Percentiles rank a stretch among this genome's conserved stretches.
Evolutionary conservation across 2,888 invertebrate genomes (phyloP).

Genomic region (Mylabris sibirica): DNA sequence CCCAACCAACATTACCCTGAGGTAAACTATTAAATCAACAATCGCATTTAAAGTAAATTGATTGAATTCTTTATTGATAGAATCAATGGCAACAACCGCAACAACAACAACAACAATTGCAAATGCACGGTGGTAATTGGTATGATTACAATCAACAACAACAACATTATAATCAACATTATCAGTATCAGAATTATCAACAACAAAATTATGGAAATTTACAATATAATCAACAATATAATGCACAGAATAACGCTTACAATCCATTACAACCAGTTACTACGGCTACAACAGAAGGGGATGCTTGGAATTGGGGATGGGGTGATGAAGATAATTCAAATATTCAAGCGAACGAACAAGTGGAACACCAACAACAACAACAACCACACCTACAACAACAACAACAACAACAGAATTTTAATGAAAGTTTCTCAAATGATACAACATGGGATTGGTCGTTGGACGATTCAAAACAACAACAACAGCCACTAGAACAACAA

Average conservation of each 20-base stretch:
- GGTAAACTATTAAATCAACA: conserved; percentile 43
- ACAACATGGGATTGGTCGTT: conserved; percentile 72
- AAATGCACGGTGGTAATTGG: conserved; percentile 58
- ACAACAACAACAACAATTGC: conserved; percentile 61
- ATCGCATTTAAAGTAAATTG: neutral
- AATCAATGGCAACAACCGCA: conserved; percentile 60
- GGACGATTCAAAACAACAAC: conserved; percentile 59
- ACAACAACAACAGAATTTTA: conserved; percentile 51
- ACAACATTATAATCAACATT: conserved; percentile 45
- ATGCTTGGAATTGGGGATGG: conserved; percentile 60
- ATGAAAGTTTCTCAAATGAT: conserved; percentile 67
- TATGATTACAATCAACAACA: conserved; percentile 55
- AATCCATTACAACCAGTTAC: conserved; percentile 45
- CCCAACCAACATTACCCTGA: conserved; percentile 59
- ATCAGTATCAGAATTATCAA: conserved; percentile 51
- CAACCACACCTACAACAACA: too few relatives aligned
- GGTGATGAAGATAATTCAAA: conserved; percentile 57
- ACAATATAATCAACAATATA: conserved; percentile 49
- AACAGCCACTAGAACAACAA: conserved; percentile 36
- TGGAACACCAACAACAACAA: conserved; percentile 44
- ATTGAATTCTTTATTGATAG: conserved; percentile 37
- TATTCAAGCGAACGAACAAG: conserved; percentile 44
- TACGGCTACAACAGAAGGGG: conserved; percentile 42
- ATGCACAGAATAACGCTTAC: conserved; percentile 40
- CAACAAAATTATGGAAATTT: conserved; percentile 41